These are phyloP conservation scores for Tetramorium alpestre DNA, from an alignment of 1,140 invertebrate genomes.

Conservation along the genomic window DNA sequence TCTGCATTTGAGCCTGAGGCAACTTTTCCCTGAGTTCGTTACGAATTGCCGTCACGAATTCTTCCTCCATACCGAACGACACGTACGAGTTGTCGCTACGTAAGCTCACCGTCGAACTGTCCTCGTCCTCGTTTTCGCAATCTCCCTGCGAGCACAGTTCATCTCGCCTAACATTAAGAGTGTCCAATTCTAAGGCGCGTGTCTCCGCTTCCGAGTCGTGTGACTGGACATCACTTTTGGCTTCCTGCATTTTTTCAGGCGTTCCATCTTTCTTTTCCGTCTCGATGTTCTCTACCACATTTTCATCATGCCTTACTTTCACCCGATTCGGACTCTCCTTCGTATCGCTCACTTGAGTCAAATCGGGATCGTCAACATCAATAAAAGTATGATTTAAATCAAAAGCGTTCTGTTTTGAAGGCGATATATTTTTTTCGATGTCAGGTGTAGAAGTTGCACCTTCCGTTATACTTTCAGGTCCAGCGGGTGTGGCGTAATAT, in stretches of 20 bases:
- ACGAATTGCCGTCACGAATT: slow-evolving; percentile 89
- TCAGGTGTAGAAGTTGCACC: neutral
- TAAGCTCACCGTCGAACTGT: slow-evolving; percentile 83
- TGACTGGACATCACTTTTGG: neutral
- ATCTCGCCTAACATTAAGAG: neutral
- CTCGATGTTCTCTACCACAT: neutral
- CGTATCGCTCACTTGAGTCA: neutral
- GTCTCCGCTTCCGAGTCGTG: neutral
- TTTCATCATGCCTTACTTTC: neutral
- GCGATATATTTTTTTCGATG: neutral
- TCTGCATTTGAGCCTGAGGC: slow-evolving; percentile 88
- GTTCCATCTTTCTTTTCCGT: neutral
- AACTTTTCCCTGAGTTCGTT: slow-evolving; percentile 90
- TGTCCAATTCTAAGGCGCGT: neutral
- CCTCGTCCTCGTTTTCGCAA: slow-evolving; percentile 77
- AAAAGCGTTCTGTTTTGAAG: slow-evolving; percentile 30
- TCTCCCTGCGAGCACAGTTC: slow-evolving; percentile 36
- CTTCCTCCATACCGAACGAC: slow-evolving; percentile 89
- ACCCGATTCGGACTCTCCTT: neutral
- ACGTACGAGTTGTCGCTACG: slow-evolving; percentile 86
- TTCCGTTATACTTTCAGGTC: slow-evolving; percentile 67
- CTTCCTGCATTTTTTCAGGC: neutral
- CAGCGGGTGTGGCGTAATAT: slow-evolving; percentile 77
- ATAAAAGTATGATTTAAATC: slow-evolving; percentile 29
- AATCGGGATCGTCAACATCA: slow-evolving; percentile 22